Evolutionary conservation across 2,888 invertebrate genomes (phyloP), one percentile per base, ranked within the genome.

Genomic region (Vanessa cardui): DNA sequence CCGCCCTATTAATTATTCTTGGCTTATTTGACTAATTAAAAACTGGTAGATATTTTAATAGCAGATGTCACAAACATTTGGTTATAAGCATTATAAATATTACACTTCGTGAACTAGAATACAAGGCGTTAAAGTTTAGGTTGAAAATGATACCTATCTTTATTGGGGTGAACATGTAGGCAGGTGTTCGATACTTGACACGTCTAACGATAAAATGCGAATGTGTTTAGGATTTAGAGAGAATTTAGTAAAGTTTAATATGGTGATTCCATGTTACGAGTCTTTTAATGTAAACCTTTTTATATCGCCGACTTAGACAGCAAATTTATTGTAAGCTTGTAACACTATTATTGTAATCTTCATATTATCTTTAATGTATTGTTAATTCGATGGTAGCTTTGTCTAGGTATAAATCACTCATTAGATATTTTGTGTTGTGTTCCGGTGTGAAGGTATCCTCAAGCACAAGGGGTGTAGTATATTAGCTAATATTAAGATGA

Each of bases 71-170:
- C 49, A 58, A 26, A 58, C 44, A 44, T 44, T 21, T 44, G 12
- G 9, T 15, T 18, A 18, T 8, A 58, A 20, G 39, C 15, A 15
- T 54, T 16, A 54, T 39, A 62, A 46, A 62, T 66, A 33, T 52
- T 64, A 64, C 60, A 54, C 12, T 26, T 12, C 5, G 26, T 54
- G 31, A 16, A 31, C 31, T 54, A 39, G 39, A 12, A 12, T 68
- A 60, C 60, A n/a, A 69, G 62, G 69, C 69, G 69, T 69, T 66
- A 66, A 66, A 69, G 62, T 69, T 65, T 47, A 66, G 66, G 20
- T 63, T 47, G 15, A 45, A 62, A 50, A 68, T 26, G 69, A 69
- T 69, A 44, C 7, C 45, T 61, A 67, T 70, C 70, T 64, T 52
- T 59, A 59, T 56, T n/a, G 56, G 61, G 65, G 60, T 39, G 60